These are phyloP conservation scores for Hirtodrosophila cameraria DNA, from an alignment of 2,888 invertebrate genomes.

Conservation along the genomic window DNA sequence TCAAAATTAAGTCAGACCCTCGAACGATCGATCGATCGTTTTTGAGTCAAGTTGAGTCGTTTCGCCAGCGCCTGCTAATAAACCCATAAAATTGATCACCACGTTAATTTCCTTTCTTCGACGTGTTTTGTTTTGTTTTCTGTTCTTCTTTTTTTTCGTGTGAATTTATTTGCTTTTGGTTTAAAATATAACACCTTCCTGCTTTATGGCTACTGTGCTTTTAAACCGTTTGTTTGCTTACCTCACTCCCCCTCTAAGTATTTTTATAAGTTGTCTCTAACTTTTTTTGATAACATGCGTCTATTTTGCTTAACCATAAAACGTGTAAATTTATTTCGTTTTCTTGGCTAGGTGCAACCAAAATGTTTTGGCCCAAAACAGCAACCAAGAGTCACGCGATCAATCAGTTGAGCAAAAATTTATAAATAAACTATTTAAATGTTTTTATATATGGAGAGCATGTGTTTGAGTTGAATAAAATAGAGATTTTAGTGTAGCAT, in stretches of 20 bases:
- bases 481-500: constrained; percentile 5
- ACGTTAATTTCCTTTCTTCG: constrained; percentile 59
- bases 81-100: constrained; percentile 79
- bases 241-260: neutral
- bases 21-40: constrained; percentile 67
- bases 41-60: too few species aligned
- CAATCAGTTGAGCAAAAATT: constrained; percentile 16
- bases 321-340: constrained; percentile 63
- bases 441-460: neutral
- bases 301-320: constrained; percentile 47
- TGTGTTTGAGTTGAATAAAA: too few species aligned
- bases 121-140: constrained; percentile 1
- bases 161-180: constrained; percentile 38
- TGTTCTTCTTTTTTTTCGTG: constrained; percentile 7
- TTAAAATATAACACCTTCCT: constrained; percentile 65
- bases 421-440: constrained; percentile 36
- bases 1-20: constrained; percentile 67
- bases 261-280: constrained; percentile 45
- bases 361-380: constrained; percentile 23
- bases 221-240: constrained; percentile 11
- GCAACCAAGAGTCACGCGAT: constrained; percentile 67
- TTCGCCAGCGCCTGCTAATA: constrained; percentile 62
- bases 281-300: constrained; percentile 47
- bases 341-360: constrained; percentile 13
- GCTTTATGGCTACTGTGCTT: constrained; percentile 50